A percentile compares a stretch with the other conserved stretches of the same genome.
Conservation (phyloP, 1,140 invertebrate genomes). For the Atta texana region DNA sequence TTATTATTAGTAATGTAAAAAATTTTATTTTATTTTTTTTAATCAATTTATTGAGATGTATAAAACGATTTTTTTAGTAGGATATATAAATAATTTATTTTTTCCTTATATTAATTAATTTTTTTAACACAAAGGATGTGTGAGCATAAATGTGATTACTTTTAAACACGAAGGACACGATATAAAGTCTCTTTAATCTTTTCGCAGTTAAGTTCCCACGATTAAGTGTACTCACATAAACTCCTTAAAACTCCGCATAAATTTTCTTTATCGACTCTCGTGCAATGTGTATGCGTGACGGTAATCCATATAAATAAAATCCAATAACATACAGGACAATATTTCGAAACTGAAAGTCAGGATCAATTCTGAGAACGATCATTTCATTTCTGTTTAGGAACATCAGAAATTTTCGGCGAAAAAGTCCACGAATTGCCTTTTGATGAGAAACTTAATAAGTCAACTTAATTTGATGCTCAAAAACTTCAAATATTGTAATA, state of each 20-base stretch:
- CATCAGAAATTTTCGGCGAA: not conserved
- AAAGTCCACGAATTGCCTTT: conserved; percentile 28
- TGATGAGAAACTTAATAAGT: not conserved
- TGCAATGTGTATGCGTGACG: not conserved
- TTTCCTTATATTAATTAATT: not conserved
- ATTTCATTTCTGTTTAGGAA: not conserved
- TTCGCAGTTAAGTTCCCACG: conserved; percentile 30
- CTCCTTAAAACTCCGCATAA: conserved; percentile 31
- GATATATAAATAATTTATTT: not conserved
- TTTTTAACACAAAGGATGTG: not conserved
- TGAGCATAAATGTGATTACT: not conserved
- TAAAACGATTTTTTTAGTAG: not conserved
- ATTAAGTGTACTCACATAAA: conserved; percentile 27
- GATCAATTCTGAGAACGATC: not conserved
- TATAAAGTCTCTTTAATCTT: conserved; percentile 39
- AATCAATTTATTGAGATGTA: not conserved
- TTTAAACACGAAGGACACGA: conserved; percentile 13
- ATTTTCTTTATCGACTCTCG: conserved; percentile 31
- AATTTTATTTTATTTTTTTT: not conserved
- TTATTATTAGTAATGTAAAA: not conserved
- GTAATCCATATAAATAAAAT: conserved; percentile 44
- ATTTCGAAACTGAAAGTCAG: not conserved
- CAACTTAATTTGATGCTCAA: not conserved
- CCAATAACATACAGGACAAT: not conserved
- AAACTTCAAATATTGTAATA: not conserved